Evolutionary conservation across 2,113 vertebrate genomes (phyloP), one percentile per base, ranked within the genome.

Genomic region (Ardeotis arabs): DNA sequence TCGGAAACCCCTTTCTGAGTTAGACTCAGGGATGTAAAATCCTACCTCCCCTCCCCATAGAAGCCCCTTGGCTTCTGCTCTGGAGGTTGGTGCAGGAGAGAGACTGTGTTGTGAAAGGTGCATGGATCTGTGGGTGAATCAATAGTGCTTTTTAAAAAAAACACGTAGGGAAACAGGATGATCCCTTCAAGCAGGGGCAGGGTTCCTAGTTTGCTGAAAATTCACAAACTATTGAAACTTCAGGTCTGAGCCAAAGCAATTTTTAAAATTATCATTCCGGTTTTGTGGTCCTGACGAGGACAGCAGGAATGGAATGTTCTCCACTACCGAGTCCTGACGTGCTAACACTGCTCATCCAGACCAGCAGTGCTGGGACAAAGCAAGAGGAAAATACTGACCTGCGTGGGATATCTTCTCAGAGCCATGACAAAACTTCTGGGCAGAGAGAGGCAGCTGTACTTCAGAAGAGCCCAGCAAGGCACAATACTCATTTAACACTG

Each of bases 231-330:
- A 39, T 24, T 92, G 60, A 84, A 89, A 87, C 21, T 59, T 39
- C 3, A 19, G 5, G 23, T 72, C 69, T 78, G 84, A 89, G 76
- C 56, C 76, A 88, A 84, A 87, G 19, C 19, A 56, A 49, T 64
- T 86, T 39, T 84, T 76, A 4, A 0, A 77, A 84, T 86, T 95
- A 86, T 73, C 83, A 53, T 73, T 80, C 68, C 0, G 0, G 12
- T 86, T 93, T 92, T 77, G 72, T 77, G 68, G 72, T 93, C 76
- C 88, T 93, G 92, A 92, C 0, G 0, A 90, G 64, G 68, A 67
- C 73, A 93, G 79, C 17, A 66, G 81, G 86, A 93, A 95, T 93
- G 76, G 94, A 95, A 95, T 78, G 53, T 84, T 94, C 84, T 89
- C 89, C 0, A 3, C 77, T 84, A 89, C 91, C 0, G 1, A 63